A percentile compares a stretch with the other conserved stretches of the same genome.
phyloP scores from a whole-genome alignment of 2,888 invertebrate species.

The Rhogogaster chlorosoma region DNA sequence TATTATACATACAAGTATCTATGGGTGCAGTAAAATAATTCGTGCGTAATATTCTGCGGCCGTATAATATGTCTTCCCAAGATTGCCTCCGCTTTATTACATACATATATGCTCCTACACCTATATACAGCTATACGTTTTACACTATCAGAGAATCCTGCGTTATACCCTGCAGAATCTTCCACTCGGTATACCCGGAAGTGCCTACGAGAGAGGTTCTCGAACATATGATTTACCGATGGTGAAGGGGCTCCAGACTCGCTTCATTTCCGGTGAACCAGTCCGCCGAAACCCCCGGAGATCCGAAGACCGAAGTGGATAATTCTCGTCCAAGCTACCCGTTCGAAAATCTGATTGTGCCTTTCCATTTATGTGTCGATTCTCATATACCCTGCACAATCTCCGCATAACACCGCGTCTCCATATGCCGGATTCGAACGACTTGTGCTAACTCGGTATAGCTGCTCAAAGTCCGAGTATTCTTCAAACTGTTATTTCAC shows the following conservation, averaged over 20 bases:
- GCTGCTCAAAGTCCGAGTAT: neutral
- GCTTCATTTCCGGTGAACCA: constrained; percentile 62
- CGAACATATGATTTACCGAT: constrained; percentile 63
- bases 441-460: neutral
- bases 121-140: constrained; percentile 1
- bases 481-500: constrained; percentile 1
- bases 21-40: neutral
- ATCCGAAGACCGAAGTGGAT: constrained; percentile 41
- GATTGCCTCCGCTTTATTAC: neutral
- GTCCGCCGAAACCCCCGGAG: constrained; percentile 54
- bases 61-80: neutral
- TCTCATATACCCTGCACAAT: neutral
- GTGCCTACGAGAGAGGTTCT: constrained; percentile 42
- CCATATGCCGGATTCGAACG: neutral
- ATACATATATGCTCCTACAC: neutral
- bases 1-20: neutral
- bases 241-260: constrained; percentile 54
- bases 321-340: constrained; percentile 22
- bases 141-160: neutral
- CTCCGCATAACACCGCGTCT: neutral
- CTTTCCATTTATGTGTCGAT: constrained; percentile 30
- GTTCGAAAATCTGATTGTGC: constrained; percentile 39
- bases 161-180: constrained; percentile 23
- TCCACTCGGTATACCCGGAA: constrained; percentile 47
- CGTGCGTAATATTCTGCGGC: constrained; percentile 6